Evolutionary conservation across 2,113 vertebrate genomes (phyloP).

Genomic region (Merops nubicus): DNA sequence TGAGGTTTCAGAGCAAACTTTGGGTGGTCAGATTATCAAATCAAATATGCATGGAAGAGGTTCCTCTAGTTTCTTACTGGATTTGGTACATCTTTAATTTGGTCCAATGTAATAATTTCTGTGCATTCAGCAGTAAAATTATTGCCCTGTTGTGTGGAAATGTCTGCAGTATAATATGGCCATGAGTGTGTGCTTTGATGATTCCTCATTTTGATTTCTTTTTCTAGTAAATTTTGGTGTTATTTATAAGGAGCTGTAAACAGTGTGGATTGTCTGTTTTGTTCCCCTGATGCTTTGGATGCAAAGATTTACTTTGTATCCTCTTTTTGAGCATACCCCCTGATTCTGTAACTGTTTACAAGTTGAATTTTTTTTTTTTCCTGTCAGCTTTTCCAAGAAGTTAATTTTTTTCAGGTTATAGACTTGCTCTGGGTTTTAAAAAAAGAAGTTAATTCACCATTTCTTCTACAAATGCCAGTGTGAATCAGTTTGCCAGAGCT

Average conservation of each 20-base stretch:
- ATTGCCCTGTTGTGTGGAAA: neutral
- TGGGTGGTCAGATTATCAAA: neutral
- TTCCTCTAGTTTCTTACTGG: neutral
- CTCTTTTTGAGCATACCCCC: neutral
- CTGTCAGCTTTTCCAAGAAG: neutral
- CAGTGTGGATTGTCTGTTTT: neutral
- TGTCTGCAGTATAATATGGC: fast-evolving
- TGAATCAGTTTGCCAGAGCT: neutral
- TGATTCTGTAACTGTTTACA: neutral
- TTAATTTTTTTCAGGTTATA: neutral
- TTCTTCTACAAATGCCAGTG: neutral
- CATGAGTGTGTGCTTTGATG: neutral
- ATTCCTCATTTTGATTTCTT: neutral
- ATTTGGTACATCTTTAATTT: neutral
- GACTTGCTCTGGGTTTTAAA: neutral
- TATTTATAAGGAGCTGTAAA: neutral
- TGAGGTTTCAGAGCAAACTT: neutral
- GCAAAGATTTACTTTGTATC: neutral
- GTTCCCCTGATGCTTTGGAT: neutral
- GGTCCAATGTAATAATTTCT: neutral
- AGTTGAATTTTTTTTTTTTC: neutral
- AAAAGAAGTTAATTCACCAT: neutral
- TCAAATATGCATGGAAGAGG: neutral
- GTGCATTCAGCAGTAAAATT: neutral
- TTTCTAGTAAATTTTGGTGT: neutral